Evolutionary conservation across 2,797 vertebrate species (phyloP).

Genomic region (Scomberomorus guttatus): DNA sequence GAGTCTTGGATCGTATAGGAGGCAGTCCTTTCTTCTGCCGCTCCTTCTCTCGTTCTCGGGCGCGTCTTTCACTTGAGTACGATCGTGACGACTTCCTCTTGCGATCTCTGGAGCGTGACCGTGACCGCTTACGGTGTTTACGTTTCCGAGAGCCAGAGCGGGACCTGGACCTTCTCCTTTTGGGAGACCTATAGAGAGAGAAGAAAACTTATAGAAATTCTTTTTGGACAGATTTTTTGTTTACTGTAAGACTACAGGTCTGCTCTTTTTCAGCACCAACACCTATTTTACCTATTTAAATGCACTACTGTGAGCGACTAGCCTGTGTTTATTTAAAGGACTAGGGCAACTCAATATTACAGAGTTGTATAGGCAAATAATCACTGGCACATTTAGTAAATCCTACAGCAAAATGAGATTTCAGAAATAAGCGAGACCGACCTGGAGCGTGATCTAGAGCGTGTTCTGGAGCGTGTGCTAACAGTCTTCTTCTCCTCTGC

Average conservation of each 20-base stretch:
- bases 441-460: constrained; percentile 96
- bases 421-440: constrained; percentile 60
- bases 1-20: constrained; percentile 93
- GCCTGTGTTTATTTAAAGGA: constrained; percentile 1
- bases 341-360: neutral
- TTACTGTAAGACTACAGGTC: neutral
- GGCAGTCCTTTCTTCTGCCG: constrained; percentile 97
- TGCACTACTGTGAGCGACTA: neutral
- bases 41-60: constrained; percentile 96
- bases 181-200: constrained; percentile 90
- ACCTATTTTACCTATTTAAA: too few species aligned
- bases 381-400: neutral
- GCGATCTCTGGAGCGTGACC: constrained; percentile 95
- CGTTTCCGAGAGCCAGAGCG: constrained; percentile 96
- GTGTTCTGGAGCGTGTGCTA: constrained; percentile 92
- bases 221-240: neutral
- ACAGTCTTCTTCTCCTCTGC: constrained; percentile 93
- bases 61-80: constrained; percentile 96
- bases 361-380: neutral
- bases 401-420: neutral
- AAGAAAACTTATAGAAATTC: neutral
- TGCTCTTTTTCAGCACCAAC: neutral
- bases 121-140: constrained; percentile 96
- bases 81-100: constrained; percentile 97
- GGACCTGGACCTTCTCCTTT: constrained; percentile 95